Conservation (phyloP, 2,888 invertebrate genomes). For the Malthinus seriepunctatus region DNA sequence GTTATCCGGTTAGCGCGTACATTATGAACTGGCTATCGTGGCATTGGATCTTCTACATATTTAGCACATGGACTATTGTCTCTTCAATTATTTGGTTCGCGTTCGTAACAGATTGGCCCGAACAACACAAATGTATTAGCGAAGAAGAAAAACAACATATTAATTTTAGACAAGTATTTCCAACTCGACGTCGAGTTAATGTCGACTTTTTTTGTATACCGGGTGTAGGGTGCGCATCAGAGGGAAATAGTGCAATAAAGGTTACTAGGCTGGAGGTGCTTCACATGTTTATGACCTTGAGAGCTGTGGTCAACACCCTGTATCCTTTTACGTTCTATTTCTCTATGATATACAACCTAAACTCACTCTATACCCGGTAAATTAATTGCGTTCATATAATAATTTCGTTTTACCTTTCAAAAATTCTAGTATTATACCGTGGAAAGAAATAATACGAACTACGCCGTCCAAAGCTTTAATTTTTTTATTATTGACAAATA, state of each 20-base stretch:
- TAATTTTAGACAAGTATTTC: constrained; percentile 32
- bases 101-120: constrained; percentile 59
- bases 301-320: no score
- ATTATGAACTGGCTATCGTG: not conserved
- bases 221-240: no score
- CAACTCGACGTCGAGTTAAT: constrained; percentile 38
- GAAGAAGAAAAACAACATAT: constrained; percentile 57
- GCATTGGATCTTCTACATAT: constrained; percentile 22
- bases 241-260: no score
- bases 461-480: not conserved
- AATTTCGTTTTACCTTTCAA: no score
- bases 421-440: not conserved
- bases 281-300: no score
- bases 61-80: constrained; percentile 41
- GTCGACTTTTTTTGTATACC: no score
- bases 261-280: no score
- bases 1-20: not conserved
- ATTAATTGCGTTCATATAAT: no score
- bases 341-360: no score
- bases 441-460: not conserved
- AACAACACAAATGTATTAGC: constrained; percentile 58
- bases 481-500: constrained; percentile 9
- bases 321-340: no score
- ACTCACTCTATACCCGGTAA: no score
- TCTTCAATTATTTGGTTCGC: constrained; percentile 56